phyloP scores from a whole-genome alignment of 2,888 invertebrate species.

The Lithodes maja region DNA sequence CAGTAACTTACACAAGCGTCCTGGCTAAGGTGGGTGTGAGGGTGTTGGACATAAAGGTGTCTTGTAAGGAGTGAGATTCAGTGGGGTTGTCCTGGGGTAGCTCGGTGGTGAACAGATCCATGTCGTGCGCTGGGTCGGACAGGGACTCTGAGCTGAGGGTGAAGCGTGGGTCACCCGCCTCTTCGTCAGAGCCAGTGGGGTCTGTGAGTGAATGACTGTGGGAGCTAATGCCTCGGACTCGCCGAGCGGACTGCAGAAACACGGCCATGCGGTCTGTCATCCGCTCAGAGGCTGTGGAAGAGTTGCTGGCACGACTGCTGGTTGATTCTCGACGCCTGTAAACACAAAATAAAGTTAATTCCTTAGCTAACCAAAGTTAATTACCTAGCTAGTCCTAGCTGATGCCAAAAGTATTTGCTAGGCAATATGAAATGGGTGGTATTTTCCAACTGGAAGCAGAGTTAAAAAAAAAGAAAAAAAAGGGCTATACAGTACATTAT shows the following conservation, averaged over 20 bases:
- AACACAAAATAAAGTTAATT: too few relatives aligned
- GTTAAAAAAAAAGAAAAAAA: background rate
- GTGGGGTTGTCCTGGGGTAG: conserved; percentile 32
- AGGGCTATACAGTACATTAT: background rate
- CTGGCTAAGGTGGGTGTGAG: conserved; percentile 5
- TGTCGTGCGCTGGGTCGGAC: conserved; percentile 50
- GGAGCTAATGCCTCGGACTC: conserved; percentile 29
- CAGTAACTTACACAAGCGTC: conserved; percentile 40
- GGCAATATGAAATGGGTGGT: background rate
- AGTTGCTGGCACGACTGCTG: conserved; percentile 60
- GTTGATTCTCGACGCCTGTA: conserved; percentile 45
- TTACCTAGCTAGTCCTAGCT: too few relatives aligned
- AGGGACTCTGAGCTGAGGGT: conserved; percentile 57
- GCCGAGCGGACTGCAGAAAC: conserved; percentile 73
- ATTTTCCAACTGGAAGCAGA: background rate
- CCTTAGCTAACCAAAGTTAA: too few relatives aligned
- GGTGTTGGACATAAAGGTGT: conserved; percentile 2
- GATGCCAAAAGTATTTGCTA: background rate
- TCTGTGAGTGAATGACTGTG: conserved; percentile 52
- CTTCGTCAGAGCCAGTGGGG: conserved; percentile 52
- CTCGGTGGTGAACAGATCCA: conserved; percentile 39
- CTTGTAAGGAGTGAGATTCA: background rate
- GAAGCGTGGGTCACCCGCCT: conserved; percentile 45
- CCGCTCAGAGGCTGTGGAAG: conserved; percentile 70
- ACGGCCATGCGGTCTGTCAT: conserved; percentile 71